Conservation (phyloP, 1,140 invertebrate genomes). For the Theocolax elegans region DNA sequence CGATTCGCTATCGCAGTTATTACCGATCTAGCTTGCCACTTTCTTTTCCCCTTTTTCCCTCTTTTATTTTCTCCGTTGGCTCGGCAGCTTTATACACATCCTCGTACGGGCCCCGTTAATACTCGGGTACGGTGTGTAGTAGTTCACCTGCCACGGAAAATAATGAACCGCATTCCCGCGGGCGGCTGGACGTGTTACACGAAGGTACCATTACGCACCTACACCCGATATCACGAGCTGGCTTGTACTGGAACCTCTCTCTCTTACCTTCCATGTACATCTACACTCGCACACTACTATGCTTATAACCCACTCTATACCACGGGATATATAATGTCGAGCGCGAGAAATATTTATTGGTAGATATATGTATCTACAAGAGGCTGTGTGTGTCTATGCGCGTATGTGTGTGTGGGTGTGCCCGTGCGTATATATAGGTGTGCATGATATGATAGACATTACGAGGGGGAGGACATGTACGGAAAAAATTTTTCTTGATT, state of each 20-base stretch:
- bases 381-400: too few relatives aligned
- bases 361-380: too few relatives aligned
- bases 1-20: slow-evolving; percentile 30
- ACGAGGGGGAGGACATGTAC: too few relatives aligned
- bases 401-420: too few relatives aligned
- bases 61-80: neutral
- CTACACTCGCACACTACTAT: neutral
- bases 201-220: slow-evolving; percentile 42
- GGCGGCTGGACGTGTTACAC: slow-evolving; percentile 35
- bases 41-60: neutral
- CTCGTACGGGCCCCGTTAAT: slow-evolving; percentile 19
- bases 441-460: too few relatives aligned
- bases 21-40: slow-evolving; percentile 16
- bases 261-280: neutral
- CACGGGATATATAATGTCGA: slow-evolving; percentile 20
- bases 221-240: slow-evolving; percentile 32
- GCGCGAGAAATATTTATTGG: slow-evolving; percentile 39
- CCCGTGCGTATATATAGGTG: too few relatives aligned
- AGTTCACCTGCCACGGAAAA: slow-evolving; percentile 37
- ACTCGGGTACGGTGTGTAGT: neutral
- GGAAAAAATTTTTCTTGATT: too few relatives aligned
- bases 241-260: too few relatives aligned
- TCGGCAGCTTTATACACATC: slow-evolving; percentile 22
- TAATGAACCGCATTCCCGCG: slow-evolving; percentile 39
- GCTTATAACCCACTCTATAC: too few relatives aligned